Base-by-base conservation (phyloP, 2,113 vertebrate species). In the Neotoma lepida region DNA sequence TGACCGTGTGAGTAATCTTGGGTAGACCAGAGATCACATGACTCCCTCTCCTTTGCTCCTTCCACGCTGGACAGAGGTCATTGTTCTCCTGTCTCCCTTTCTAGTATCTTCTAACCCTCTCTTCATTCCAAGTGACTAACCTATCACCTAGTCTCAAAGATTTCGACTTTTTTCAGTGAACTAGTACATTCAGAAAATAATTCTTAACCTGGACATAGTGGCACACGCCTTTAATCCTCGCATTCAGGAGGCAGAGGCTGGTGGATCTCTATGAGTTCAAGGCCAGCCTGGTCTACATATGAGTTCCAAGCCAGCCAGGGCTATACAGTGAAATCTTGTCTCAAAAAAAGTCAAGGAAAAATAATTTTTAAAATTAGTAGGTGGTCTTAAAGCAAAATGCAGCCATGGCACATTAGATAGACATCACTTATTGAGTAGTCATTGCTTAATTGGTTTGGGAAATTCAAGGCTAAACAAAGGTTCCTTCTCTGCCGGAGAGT, bases 321-420 rank as follows among this genome's bases (percentile, higher is more conserved):
- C 3, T 82, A 18, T 18, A 41, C 22, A 82, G 26, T 61, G 7
- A 82, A 41, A 58, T n/a, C 26, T 35, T 82, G n/a, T 30, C 24
- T 41, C 1, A 30, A 7, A 51, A 24, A 56, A 56, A 61, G n/a
- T 41, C 54, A 61, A 81, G 22, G 41, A 41, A 63, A 68, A 54
- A 51, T 9, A 39, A 26, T 1, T 41, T 80, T 77, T 49, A 17
- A 73, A 46, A 6, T 33, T 54, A 92, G 6, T 8, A 10, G 58
- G 9, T 54, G 24, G 22, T 86, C 91, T 92, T 96, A 93, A 71
- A 35, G 9, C 39, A 86, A 86, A 87, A n/a, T 24, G 61, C 82
- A 18, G 28, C 13, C 39, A 76, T 58, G 28, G 8, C 17, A 51
- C 56, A 89, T 20, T 58, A 85, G 61, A 46, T 24, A 90, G 68